phyloP scores from a whole-genome alignment of 2,888 invertebrate genomes.

The Saturnia pavonia region DNA sequence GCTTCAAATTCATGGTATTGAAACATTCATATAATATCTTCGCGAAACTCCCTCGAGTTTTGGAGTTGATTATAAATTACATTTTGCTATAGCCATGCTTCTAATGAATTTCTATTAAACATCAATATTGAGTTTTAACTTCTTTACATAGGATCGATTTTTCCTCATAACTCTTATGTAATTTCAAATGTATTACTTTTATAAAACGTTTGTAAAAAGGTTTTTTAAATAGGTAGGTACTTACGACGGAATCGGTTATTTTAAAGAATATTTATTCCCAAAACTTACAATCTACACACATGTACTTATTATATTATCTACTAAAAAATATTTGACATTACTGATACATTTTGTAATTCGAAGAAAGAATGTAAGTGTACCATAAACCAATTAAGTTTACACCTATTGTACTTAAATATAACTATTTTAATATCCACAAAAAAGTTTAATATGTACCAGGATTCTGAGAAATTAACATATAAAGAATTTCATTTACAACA shows the following conservation, averaged over 20 bases:
- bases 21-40: constrained; percentile 8
- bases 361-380: not conserved
- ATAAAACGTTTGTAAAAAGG: not conserved
- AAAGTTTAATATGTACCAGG: too few species aligned
- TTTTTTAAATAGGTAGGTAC: not conserved
- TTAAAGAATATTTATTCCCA: not conserved
- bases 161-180: not conserved
- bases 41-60: not conserved
- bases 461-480: too few species aligned
- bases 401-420: too few species aligned
- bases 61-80: not conserved
- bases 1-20: constrained; percentile 18
- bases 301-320: too few species aligned
- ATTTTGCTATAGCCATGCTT: not conserved
- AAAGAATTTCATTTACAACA: too few species aligned
- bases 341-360: not conserved
- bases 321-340: too few species aligned
- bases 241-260: not conserved
- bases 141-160: not conserved
- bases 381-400: too few species aligned
- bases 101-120: not conserved
- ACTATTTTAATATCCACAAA: too few species aligned
- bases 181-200: not conserved
- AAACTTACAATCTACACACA: too few species aligned
- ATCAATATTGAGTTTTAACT: not conserved